A percentile compares a stretch with the other conserved stretches of the same genome.
phyloP scores from a whole-genome alignment of 2,797 vertebrate genomes.

The Melanotaenia maccullochi region DNA sequence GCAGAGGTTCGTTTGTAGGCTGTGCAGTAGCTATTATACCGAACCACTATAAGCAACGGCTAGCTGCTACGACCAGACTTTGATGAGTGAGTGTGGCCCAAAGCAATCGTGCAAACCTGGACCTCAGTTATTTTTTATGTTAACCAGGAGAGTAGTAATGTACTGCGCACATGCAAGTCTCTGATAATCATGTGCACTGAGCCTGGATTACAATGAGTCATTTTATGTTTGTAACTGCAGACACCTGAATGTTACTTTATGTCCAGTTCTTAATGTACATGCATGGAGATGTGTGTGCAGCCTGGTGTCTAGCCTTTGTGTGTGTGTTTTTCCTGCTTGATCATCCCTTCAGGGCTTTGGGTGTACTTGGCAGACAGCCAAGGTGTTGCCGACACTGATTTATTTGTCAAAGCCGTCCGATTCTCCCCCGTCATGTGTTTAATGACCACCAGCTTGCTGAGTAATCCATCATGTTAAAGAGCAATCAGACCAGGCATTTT shows the following conservation, averaged over 20 bases:
- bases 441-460: slow-evolving; percentile 30
- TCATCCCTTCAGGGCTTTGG: slow-evolving; percentile 11
- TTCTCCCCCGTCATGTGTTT: slow-evolving; percentile 21
- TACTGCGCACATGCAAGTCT: slow-evolving; percentile 3
- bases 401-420: slow-evolving; percentile 24
- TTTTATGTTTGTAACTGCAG: slow-evolving; percentile 13
- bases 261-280: neutral
- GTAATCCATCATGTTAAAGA: slow-evolving; percentile 18
- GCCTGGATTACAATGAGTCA: neutral
- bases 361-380: slow-evolving; percentile 43
- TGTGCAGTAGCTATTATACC: neutral
- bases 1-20: neutral
- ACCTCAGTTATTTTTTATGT: neutral
- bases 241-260: neutral
- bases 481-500: neutral
- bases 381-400: slow-evolving; percentile 30
- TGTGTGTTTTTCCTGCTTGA: slow-evolving; percentile 12
- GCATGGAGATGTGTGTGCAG: slow-evolving; percentile 1
- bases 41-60: neutral
- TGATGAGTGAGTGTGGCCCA: neutral
- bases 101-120: slow-evolving; percentile 20
- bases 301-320: slow-evolving; percentile 7
- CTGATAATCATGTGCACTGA: slow-evolving; percentile 9
- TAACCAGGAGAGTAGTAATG: neutral
- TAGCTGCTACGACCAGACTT: neutral